Base-by-base conservation (phyloP, 92 coral and sea anemone species). In the Phenganax subtilis region DNA sequence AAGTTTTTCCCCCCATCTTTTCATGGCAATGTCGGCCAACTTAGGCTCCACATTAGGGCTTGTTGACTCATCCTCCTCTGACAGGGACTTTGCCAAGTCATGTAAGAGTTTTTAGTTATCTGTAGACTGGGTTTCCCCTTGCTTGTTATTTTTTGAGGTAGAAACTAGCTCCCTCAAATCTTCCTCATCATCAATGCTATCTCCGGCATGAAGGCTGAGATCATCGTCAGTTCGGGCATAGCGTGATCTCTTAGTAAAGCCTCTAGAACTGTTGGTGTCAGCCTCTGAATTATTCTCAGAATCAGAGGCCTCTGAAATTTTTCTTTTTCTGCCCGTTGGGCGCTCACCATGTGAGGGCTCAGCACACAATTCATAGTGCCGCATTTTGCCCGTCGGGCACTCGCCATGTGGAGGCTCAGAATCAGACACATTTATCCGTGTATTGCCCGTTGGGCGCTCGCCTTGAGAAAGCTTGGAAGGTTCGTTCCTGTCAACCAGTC, bases 1-100 rank as follows among this genome's bases (percentile, higher is more conserved):
- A 82, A 87, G 58, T 63, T 84, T 84, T 67, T 76, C 76, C 27
- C 85, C 83, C 87, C 90, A 85, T 37, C 78, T 85, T 66, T 74
- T 84, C 44, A 27, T 20, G 12, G 90, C 85, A 55, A 87, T 80
- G 65, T 80, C 90, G 6, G 90, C 88, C 80, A 84, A 31, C 76
- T 80, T 75, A 64, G 62, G 77, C 58, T 53, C 51, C 54, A 80
- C 55, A 64, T 87, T 74, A 17, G 75, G 72, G 85, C 85, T 80
- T 55, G 83, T 73, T 64, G 72, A 80, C 53, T 87, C 90, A 62
- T 84, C 90, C 1, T 84, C 85, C 6, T 55, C 63, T 10, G 63
- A 58, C 81, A 76, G 51, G 51, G 63, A 55, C 25, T 76, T 76
- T 8, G 81, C 68, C 8, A 76, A 55, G 15, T 76, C 81, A 15